phyloP scores from a whole-genome alignment of 2,888 invertebrate species.

The Polydrusus cervinus region DNA sequence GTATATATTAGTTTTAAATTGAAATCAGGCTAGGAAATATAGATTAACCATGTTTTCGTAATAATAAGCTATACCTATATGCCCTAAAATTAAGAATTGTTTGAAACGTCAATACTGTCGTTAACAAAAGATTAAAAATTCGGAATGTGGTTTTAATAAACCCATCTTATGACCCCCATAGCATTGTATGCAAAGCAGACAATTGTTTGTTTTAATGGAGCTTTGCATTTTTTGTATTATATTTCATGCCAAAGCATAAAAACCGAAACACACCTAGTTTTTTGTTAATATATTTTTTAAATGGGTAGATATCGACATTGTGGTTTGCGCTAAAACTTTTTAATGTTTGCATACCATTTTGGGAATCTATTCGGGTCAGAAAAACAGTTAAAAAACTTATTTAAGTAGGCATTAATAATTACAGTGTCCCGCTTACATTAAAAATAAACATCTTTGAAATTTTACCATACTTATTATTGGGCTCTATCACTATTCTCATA shows the following conservation, averaged over 20 bases:
- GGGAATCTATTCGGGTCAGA: not conserved
- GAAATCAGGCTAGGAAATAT: too few species aligned
- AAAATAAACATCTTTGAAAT: too few species aligned
- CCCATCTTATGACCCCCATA: constrained; percentile 27
- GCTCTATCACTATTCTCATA: too few species aligned
- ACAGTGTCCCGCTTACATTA: too few species aligned
- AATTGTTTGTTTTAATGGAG: constrained; percentile 32
- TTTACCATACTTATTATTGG: too few species aligned
- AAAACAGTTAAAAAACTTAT: not conserved
- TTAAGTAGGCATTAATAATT: not conserved
- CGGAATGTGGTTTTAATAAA: constrained; percentile 28
- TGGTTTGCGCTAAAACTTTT: not conserved
- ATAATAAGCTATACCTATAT: too few species aligned
- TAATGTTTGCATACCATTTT: not conserved
- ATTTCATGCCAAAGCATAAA: constrained; percentile 9
- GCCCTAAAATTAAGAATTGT: not conserved
- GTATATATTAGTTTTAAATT: too few species aligned
- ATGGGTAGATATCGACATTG: not conserved
- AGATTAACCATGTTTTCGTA: too few species aligned
- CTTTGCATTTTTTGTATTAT: constrained; percentile 33
- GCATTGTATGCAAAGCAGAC: constrained; percentile 29
- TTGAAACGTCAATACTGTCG: constrained; percentile 1
- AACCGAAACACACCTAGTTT: constrained; percentile 18
- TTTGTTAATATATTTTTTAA: not conserved
- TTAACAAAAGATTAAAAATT: not conserved